Conservation (phyloP, 1,140 invertebrate species). For the Micrasema longulum region DNA sequence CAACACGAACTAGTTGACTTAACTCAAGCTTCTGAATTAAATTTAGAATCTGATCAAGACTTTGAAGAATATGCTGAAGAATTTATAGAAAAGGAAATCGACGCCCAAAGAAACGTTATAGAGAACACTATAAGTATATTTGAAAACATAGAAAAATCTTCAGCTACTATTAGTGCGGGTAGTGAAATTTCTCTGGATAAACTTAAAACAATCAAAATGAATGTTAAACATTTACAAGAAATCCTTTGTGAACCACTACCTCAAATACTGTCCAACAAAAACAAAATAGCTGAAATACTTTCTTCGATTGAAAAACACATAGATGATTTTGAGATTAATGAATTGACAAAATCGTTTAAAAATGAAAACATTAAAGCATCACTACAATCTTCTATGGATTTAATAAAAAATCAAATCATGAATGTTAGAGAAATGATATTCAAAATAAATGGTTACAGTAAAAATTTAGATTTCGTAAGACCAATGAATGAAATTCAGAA, state of each 20-base stretch:
- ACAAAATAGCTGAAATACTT: conserved; percentile 55
- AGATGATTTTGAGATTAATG: conserved; percentile 32
- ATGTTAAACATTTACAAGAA: conserved; percentile 44
- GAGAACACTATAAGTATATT: conserved; percentile 44
- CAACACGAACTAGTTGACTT: conserved; percentile 51
- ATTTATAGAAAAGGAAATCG: conserved; percentile 42
- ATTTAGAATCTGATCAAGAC: conserved; percentile 25
- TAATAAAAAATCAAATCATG: conserved; percentile 33
- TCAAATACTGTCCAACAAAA: conserved; percentile 49
- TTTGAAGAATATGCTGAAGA: conserved; percentile 48
- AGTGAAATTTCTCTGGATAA: conserved; percentile 32
- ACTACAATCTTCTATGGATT: conserved; percentile 44
- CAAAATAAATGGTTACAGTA: conserved; percentile 52
- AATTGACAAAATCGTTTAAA: conserved; percentile 35
- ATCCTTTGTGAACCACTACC: conserved; percentile 57
- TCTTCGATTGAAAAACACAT: conserved; percentile 56
- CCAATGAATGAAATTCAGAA: conserved; percentile 50
- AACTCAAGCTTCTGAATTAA: conserved; percentile 44
- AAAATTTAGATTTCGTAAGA: conserved; percentile 41
- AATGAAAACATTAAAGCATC: conserved; percentile 43
- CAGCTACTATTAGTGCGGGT: neutral
- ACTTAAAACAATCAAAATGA: conserved; percentile 45
- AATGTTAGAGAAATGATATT: conserved; percentile 63
- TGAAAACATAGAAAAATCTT: conserved; percentile 32
- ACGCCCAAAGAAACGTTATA: conserved; percentile 42